Base-by-base conservation (phyloP, 2,888 invertebrate species). In the Formica aserva region DNA sequence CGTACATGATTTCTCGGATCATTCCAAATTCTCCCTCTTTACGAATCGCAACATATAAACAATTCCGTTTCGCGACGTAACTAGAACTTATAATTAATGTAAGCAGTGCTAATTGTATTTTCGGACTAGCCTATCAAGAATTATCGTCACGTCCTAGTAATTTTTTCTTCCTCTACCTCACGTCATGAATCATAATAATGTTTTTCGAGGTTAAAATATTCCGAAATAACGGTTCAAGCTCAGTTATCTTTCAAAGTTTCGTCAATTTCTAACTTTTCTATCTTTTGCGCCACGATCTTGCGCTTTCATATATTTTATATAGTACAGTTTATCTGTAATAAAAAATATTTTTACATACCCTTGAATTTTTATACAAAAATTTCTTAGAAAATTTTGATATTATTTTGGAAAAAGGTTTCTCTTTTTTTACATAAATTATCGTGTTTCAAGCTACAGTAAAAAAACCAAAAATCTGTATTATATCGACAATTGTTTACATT, bases 101-200 rank as follows among this genome's bases (percentile, higher is more conserved):
- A 55, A 52, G 55, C 26, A 41, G 32, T 11, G 32, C 41, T 69
- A 57, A 80, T 84, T 83, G 45, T 45, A 85, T 83, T 89, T 89
- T 88, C 35, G 75, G 84, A 74, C 32, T 55, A 48, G 3, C n/a
- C 26, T 35, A 62, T 89, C 41, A 22, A 6, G 75, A 71, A 89
- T 87, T 86, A 52, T 62, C 67, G 86, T 89, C 89, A 87, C 87
- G 89, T 89, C 0, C 48, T 72, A 45, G 18, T 60, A 74, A 82
- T 71, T 72, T 82, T 84, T 87, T 87, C 76, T 85, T 82, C 76
- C 69, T 72, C 26, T 62, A 65, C 76, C 72, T 81, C 77, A 82
- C 63, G 76, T 67, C 67, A 74, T 52, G 87, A 81, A 89, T 89
- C 52, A 85, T 72, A 87, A 88, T 82, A 74, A 52, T 41, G 81